These are phyloP conservation scores for Acropternis orthonyx DNA, from an alignment of 2,797 vertebrate genomes.

Conservation along the genomic window DNA sequence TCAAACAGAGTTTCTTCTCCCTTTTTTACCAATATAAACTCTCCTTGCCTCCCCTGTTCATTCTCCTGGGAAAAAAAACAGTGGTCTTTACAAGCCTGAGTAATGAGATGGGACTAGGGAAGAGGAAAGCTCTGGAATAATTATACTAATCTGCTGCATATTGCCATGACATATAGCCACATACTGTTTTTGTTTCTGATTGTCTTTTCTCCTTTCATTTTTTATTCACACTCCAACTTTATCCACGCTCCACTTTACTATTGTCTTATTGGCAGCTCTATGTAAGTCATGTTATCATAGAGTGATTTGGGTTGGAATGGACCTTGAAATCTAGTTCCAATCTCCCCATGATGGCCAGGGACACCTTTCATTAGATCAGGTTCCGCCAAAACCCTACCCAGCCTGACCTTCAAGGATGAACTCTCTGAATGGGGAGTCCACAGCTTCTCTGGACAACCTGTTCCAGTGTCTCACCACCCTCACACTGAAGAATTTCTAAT, in stretches of 20 bases:
- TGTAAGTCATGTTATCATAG: not conserved
- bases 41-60: not conserved
- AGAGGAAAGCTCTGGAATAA: not conserved
- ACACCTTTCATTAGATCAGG: not conserved
- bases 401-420: not conserved
- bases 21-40: not conserved
- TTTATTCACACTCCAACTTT: not conserved
- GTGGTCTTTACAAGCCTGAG: not conserved
- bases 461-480: not conserved
- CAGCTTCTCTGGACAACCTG: not conserved
- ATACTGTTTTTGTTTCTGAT: not conserved
- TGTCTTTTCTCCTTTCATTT: not conserved
- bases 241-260: not conserved
- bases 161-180: not conserved
- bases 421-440: not conserved
- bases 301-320: not conserved
- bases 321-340: not conserved
- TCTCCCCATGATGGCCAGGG: not conserved
- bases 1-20: not conserved
- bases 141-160: not conserved
- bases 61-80: not conserved
- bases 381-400: not conserved
- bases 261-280: not conserved
- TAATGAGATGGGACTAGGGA: not conserved
- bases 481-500: not conserved